Conservation (phyloP, 2,797 vertebrate species). For the Neosilurus hyrtlii region DNA sequence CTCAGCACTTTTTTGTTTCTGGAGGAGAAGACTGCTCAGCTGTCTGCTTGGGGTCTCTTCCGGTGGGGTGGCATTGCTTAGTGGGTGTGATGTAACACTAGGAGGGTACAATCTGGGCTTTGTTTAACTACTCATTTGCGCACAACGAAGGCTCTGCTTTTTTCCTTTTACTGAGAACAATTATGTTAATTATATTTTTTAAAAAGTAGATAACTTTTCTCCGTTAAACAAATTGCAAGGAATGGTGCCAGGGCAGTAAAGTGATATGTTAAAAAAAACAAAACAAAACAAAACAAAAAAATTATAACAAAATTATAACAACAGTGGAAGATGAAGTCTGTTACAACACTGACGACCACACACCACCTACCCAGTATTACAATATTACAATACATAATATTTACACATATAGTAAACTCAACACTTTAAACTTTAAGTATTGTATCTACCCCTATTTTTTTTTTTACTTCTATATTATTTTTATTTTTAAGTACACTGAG, state of each 20-base stretch:
- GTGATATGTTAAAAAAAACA: neutral
- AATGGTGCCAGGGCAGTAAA: neutral
- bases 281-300: too few relatives aligned
- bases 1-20: slow-evolving; percentile 56
- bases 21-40: slow-evolving; percentile 62
- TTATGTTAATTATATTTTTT: too few relatives aligned
- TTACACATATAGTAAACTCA: too few relatives aligned
- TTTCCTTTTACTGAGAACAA: neutral
- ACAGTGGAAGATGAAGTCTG: too few relatives aligned
- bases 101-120: slow-evolving; percentile 57
- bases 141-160: slow-evolving; percentile 43
- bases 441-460: too few relatives aligned
- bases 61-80: slow-evolving; percentile 55
- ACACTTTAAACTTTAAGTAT: too few relatives aligned
- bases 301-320: too few relatives aligned
- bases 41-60: slow-evolving; percentile 62
- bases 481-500: too few relatives aligned
- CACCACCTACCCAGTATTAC: too few relatives aligned
- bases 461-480: too few relatives aligned
- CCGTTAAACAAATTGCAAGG: neutral
- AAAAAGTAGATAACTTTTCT: neutral
- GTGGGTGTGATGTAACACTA: slow-evolving; percentile 53
- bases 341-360: too few relatives aligned
- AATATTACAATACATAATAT: too few relatives aligned
- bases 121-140: slow-evolving; percentile 40